Conservation (phyloP, 2,888 invertebrate species). For the Trimorus sp. region DNA sequence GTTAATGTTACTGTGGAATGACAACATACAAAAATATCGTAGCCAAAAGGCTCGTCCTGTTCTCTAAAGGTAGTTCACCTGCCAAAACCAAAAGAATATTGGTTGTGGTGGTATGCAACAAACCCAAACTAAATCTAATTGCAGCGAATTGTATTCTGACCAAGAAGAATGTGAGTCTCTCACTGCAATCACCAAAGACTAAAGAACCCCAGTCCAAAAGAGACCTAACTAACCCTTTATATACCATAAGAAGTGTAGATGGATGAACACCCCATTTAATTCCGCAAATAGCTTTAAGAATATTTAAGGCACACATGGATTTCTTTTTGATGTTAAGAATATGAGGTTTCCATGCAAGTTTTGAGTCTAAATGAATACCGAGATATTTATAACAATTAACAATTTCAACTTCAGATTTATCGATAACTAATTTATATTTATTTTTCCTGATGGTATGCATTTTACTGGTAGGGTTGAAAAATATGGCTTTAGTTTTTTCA, state of each 20-base stretch:
- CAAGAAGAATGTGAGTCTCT: too few relatives aligned
- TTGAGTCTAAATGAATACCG: neutral
- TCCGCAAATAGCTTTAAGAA: neutral
- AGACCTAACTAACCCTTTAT: constrained; percentile 3
- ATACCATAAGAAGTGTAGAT: neutral
- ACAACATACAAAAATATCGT: too few relatives aligned
- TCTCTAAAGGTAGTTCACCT: too few relatives aligned
- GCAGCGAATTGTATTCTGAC: too few relatives aligned
- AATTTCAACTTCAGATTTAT: too few relatives aligned
- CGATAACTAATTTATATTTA: too few relatives aligned
- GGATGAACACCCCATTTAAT: constrained; percentile 12
- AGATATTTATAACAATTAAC: neutral
- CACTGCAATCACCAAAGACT: neutral
- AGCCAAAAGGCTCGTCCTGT: too few relatives aligned
- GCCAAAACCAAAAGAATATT: too few relatives aligned
- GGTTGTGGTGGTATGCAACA: too few relatives aligned
- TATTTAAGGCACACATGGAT: neutral
- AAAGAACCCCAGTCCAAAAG: constrained; percentile 11
- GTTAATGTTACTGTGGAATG: too few relatives aligned
- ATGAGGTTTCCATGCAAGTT: neutral
- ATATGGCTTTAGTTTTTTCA: neutral
- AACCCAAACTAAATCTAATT: too few relatives aligned
- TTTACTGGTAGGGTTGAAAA: neutral
- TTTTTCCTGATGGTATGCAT: neutral
- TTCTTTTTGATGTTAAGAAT: neutral